Evolutionary conservation across 2,888 invertebrate genomes (phyloP), one percentile per base, ranked within the genome.

Genomic region (Helleia helle): DNA sequence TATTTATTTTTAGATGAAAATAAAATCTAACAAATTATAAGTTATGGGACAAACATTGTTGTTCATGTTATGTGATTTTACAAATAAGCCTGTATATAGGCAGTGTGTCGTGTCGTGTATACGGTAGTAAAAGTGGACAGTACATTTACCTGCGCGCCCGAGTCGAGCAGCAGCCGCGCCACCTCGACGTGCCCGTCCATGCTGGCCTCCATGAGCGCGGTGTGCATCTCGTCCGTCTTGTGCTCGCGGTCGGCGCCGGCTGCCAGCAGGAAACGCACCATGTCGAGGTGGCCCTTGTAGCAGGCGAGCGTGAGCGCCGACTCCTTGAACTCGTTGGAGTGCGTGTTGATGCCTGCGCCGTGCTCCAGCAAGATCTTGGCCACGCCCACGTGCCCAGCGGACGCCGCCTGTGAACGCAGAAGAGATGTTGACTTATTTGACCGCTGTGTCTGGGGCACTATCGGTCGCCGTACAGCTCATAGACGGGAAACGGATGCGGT

Each of bases 111-210:
- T 30, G 30, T 12, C 17, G 31, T 18, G 9, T 18, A 18, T 4
- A 13, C 11, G 13, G 6, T 17, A 37, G 17, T 9, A 29, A 15
- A 42, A 38, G 28, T 12, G 38, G 22, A 22, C 11, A 6, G 38
- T 18, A 22, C 31, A 39, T 49, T 89, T 88, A 83, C 83, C 88
- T 98, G 98, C 39, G 99, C 99, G 48, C 99, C 99, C 14, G 96
- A 96, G 81, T 99, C 97, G 11, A 99, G 85, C 50, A 99, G 87
- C 49, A 99, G 87, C 55, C 96, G 87, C 5, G 98, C 98, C 36
- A 99, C 99, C 80, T 99, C 98, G 0, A 98, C 96, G 69, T 99
- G 99, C 0, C 99, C 99, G 75, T 99, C 99, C 99, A 99, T 99
- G 46, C 97, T 97, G 39, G 99, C 99, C 80, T 99, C 99, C 98